Conservation (phyloP, 2,797 vertebrate species). For the Schizothorax lantsangensis region DNA sequence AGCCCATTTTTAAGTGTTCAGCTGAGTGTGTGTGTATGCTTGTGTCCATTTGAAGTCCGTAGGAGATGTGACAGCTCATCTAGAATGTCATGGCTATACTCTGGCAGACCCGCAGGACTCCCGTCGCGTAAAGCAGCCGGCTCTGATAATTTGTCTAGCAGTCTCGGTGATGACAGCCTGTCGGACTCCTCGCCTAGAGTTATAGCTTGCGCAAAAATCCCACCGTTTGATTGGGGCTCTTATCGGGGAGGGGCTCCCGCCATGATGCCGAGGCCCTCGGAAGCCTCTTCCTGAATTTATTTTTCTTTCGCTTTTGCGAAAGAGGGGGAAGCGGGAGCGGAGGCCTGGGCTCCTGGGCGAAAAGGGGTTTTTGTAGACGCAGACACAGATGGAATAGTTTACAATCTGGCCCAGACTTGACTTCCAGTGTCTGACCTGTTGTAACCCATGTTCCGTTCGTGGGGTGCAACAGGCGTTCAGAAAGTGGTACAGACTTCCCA, state of each 20-base stretch:
- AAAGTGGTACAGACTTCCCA: slow-evolving; percentile 70
- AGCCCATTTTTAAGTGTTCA: slow-evolving; percentile 27
- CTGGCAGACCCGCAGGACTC: slow-evolving; percentile 66
- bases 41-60: slow-evolving; percentile 68
- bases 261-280: slow-evolving; percentile 63
- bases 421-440: slow-evolving; percentile 86
- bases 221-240: slow-evolving; percentile 62
- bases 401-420: slow-evolving; percentile 87
- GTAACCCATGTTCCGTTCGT: slow-evolving; percentile 82
- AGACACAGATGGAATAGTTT: slow-evolving; percentile 85
- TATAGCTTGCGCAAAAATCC: slow-evolving; percentile 64
- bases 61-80: slow-evolving; percentile 77
- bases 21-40: slow-evolving; percentile 43
- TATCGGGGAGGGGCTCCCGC: slow-evolving; percentile 64
- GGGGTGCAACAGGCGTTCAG: slow-evolving; percentile 66
- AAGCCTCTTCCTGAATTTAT: slow-evolving; percentile 70
- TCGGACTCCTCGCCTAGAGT: slow-evolving; percentile 59
- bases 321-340: slow-evolving; percentile 41
- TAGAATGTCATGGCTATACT: slow-evolving; percentile 72
- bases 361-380: slow-evolving; percentile 70
- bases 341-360: slow-evolving; percentile 53
- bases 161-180: slow-evolving; percentile 73
- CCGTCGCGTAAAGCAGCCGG: slow-evolving; percentile 65
- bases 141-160: slow-evolving; percentile 76
- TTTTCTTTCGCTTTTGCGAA: slow-evolving; percentile 67